Evolutionary conservation across 1,140 invertebrate genomes (phyloP).

Genomic region (Heliconius melpomene): DNA sequence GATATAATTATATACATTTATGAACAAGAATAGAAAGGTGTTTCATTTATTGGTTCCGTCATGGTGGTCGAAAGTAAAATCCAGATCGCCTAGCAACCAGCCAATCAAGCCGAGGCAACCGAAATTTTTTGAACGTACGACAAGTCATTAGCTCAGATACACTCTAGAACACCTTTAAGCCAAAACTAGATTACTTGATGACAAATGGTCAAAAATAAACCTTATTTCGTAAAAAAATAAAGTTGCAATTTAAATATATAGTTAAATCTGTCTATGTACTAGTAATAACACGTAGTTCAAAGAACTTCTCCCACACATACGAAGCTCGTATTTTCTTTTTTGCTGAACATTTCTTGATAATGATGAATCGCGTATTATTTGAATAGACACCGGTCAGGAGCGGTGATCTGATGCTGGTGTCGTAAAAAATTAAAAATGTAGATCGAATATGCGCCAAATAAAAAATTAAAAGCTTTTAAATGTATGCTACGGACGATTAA

Average conservation of each 20-base stretch:
- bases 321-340: constrained; percentile 52
- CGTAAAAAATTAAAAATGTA: constrained; percentile 32
- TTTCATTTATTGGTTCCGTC: constrained; percentile 3
- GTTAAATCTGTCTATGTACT: constrained; percentile 26
- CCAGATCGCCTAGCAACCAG: background rate
- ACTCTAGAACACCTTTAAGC: constrained; percentile 22
- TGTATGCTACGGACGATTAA: background rate
- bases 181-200: constrained; percentile 35
- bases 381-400: constrained; percentile 55
- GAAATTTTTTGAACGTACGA: constrained; percentile 22
- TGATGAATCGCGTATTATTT: constrained; percentile 64
- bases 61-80: background rate
- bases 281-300: constrained; percentile 50
- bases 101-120: background rate
- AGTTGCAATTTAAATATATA: background rate
- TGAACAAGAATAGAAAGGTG: constrained; percentile 8
- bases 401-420: constrained; percentile 44
- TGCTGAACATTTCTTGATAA: constrained; percentile 62
- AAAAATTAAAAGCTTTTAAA: constrained; percentile 36
- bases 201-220: background rate
- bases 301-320: constrained; percentile 60
- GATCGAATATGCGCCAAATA: constrained; percentile 23
- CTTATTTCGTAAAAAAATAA: background rate
- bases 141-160: constrained; percentile 26
- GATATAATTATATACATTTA: background rate